Base-by-base conservation (phyloP, 2,888 invertebrate genomes). In the Creontiades dilutus region DNA sequence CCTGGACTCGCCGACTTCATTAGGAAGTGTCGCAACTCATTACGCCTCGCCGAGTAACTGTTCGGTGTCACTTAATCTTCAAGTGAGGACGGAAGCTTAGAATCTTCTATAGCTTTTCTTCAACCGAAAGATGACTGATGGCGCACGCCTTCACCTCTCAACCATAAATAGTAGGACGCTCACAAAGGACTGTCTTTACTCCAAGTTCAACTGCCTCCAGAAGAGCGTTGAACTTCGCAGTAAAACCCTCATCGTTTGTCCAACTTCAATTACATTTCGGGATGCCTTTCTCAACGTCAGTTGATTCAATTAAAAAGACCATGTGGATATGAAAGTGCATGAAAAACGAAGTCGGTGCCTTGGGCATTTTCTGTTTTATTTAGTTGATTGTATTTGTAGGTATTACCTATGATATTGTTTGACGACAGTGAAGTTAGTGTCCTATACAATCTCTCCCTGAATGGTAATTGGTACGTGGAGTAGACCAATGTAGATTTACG, bases 61-160 rank as follows among this genome's bases (percentile, higher is more conserved):
- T 57, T 57, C n/a, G n/a, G 57, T n/a, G 57, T 23, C 68, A 23
- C 16, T 19, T 11, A 19, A 12, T 52, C 16, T 23, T 68, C 1
- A 13, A 68, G 23, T 23, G 68, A 23, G 68, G 23, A 68, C n/a
- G 68, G 68, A 68, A 68, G 68, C 68, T 68, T 12, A 68, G 68
- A 13, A 68, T 68, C 68, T 23, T 68, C 13, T 68, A 19, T 68
- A 23, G 19, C 68, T 23, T 68, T 68, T 23, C 68, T 68, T 68
- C 68, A 68, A 27, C 68, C 52, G 48, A 82, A 82, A 82, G 82
- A 82, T 82, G 82, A 82, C 82, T 82, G 82, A 82, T 82, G 82
- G 52, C 82, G 82, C 48, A 80, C 80, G 80, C 80, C 80, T 46
- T 80, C 80, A 80, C 28, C 47, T 47, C n/a, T 27, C 52, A 82